phyloP scores from a whole-genome alignment of 2,113 vertebrate species.

The Chlamydotis undulata region DNA sequence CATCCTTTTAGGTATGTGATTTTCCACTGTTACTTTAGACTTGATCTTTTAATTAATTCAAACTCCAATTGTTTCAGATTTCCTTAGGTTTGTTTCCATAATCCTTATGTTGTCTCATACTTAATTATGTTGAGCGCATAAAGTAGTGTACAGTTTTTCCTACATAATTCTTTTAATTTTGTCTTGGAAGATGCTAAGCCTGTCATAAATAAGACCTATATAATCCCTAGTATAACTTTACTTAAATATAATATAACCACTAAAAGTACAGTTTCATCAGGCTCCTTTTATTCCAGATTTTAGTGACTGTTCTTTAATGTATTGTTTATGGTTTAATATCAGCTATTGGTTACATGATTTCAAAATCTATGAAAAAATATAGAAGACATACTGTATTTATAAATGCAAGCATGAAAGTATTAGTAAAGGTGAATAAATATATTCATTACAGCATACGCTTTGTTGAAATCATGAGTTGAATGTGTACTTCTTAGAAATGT shows the following conservation, averaged over 20 bases:
- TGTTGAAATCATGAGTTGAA: neutral
- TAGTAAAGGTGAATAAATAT: neutral
- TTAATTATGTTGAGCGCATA: neutral
- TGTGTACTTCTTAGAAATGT: neutral
- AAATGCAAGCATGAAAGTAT: neutral
- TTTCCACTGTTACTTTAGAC: neutral
- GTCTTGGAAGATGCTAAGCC: neutral
- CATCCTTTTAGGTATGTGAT: neutral
- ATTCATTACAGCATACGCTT: neutral
- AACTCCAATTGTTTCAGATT: neutral
- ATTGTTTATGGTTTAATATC: neutral
- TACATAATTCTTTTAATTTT: neutral
- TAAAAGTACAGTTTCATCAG: neutral
- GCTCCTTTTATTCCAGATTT: neutral
- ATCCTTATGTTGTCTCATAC: neutral
- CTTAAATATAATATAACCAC: neutral
- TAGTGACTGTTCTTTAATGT: neutral
- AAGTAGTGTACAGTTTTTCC: neutral
- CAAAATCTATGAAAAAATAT: neutral
- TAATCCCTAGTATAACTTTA: neutral
- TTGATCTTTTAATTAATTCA: slow-evolving; percentile 16
- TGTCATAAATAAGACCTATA: neutral
- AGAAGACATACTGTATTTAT: neutral
- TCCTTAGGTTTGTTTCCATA: neutral
- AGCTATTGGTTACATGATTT: neutral